Base-by-base conservation (phyloP, 1,140 invertebrate species). In the Cardiocondyla obscurior region DNA sequence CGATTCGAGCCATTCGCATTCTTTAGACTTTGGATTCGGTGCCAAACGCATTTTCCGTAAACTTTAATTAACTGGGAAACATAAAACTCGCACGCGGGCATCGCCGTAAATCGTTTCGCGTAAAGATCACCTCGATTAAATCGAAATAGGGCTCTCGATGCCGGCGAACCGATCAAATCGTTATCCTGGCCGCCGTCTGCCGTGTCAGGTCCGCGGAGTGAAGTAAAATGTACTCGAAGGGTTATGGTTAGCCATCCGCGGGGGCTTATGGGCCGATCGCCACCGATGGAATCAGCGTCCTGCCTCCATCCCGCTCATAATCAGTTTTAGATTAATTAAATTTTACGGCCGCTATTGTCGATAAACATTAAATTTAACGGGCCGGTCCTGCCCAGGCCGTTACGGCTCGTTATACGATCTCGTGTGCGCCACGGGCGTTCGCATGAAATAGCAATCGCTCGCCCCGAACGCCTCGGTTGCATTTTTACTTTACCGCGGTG, bases 311-410 rank as follows among this genome's bases (percentile, higher is more conserved):
- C 91, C 89, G 44, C 91, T 93, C 91, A 93, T 94, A 94, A 94
- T 94, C 92, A 93, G 93, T 94, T 94, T 94, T 93, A 91, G 92
- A 94, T 94, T 94, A 94, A 94, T 94, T 94, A 94, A 94, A 94
- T 94, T 94, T 93, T 93, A 94, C 88, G 89, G 89, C 44, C 79
- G 83, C 77, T 84, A 85, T 73, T 88, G 90, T 90, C 92, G 90
- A 93, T 94, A 93, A 93, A 92, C 93, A 90, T 94, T 93, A 94
- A 94, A 94, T 94, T 94, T 94, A 92, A 94, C 90, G 93, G 89
- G 81, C 58, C 69, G 72, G 64, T 65, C 76, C 82, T 65, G 82
- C 82, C 85, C 22, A 74, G 46, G 62, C 77, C 83, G 85, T 88
- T 87, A 88, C 77, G 84, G 67, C 65, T 85, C 76, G 86, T 88